Percentiles rank a stretch among this genome's conserved stretches.
phyloP scores from a whole-genome alignment of 2,113 vertebrate species.

The Osmerus eperlanus region DNA sequence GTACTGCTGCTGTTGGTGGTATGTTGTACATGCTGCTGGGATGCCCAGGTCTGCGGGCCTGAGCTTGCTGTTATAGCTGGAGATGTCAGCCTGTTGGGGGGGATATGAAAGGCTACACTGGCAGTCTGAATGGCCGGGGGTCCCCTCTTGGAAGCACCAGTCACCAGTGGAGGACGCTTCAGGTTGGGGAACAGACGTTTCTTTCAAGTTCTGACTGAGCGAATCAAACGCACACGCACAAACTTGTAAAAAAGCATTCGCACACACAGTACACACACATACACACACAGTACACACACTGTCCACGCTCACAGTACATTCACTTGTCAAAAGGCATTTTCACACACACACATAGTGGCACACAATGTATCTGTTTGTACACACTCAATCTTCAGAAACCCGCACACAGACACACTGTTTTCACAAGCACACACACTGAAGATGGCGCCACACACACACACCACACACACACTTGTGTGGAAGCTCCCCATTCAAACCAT shows the following conservation, averaged over 20 bases:
- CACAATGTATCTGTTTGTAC: neutral
- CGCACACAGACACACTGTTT: neutral
- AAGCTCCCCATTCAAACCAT: neutral
- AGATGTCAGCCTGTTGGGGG: neutral
- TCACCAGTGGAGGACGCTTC: neutral
- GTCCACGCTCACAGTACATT: neutral
- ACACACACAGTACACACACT: neutral
- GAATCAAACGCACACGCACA: neutral
- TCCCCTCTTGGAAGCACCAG: neutral
- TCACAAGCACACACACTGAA: neutral
- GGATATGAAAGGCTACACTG: neutral
- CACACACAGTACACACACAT: neutral
- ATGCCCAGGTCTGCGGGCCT: neutral
- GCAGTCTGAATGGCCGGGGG: neutral
- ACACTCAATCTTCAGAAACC: neutral
- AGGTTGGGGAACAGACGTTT: neutral
- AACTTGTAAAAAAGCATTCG: neutral
- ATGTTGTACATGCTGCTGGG: conserved; percentile 6
- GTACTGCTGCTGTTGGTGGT: conserved; percentile 11
- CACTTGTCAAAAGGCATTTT: neutral
- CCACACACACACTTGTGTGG: neutral
- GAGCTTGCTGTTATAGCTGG: neutral
- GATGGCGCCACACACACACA: conserved; percentile 1
- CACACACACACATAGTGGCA: neutral
- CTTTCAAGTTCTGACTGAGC: neutral